A percentile compares a stretch with the other conserved stretches of the same genome.
phyloP scores from a whole-genome alignment of 2,113 vertebrate species.

The Riparia riparia region DNA sequence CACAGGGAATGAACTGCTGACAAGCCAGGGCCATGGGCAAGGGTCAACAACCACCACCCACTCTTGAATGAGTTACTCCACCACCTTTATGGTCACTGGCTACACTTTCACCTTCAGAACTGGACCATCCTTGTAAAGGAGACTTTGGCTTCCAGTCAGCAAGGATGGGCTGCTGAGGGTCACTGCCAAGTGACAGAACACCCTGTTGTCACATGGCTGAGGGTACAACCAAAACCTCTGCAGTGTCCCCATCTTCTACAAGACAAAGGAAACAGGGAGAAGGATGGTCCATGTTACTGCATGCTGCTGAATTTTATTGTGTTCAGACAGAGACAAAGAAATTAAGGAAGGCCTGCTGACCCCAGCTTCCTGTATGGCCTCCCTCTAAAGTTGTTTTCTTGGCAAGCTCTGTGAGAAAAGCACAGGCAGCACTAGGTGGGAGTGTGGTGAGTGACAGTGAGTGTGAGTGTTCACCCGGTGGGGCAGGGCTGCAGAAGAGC shows the following conservation, averaged over 20 bases:
- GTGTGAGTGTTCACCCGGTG: fast-evolving
- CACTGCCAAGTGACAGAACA: not conserved
- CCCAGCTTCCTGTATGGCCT: not conserved
- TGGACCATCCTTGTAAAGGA: not conserved
- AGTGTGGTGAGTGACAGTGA: fast-evolving
- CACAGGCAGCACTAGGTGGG: not conserved
- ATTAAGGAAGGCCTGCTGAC: not conserved
- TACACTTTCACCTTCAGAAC: not conserved
- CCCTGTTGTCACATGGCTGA: not conserved
- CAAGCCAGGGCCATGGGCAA: fast-evolving
- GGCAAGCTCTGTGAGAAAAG: not conserved
- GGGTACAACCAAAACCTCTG: not conserved
- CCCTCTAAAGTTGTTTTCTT: not conserved
- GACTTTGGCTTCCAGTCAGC: not conserved
- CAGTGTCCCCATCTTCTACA: not conserved
- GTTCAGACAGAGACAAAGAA: not conserved
- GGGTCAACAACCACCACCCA: fast-evolving
- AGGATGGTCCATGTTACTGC: fast-evolving
- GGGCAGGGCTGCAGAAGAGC: not conserved
- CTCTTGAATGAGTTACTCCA: not conserved
- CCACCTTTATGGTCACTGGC: fast-evolving
- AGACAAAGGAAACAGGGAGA: not conserved
- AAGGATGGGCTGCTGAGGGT: not conserved
- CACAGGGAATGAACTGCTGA: not conserved
- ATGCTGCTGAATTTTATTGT: not conserved